Base-by-base conservation (phyloP, 2,888 invertebrate species). In the Mylabris sibirica region DNA sequence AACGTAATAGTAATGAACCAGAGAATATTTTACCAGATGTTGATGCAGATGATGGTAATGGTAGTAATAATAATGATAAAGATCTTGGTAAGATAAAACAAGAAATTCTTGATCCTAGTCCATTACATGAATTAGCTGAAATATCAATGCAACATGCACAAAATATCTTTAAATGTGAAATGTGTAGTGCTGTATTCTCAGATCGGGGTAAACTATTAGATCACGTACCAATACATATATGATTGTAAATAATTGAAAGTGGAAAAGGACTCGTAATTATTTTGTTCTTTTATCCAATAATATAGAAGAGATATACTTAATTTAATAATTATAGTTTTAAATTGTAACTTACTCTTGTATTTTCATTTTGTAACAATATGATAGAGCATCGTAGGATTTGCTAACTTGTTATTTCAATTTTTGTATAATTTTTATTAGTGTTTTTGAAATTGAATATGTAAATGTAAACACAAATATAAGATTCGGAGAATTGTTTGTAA, bases 201-300 rank as follows among this genome's bases (percentile, higher is more conserved):
- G 91, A 91, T 72, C 89, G 93, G 63, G 90, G 92, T 63, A 92
- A 93, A 74, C 84, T 92, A 59, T 85, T 94, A 72, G 87, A 92
- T 66, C 94, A 95, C 84, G 93, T 94, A 78, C 93, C 93, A 66
- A 90, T 94, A 81, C 94, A 95, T 83, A 94, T 95, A 85, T 92
- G 91, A 91, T 87, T 85, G 79, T 81, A 81, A 77, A 66, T 68
- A 22, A 34, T 11, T 24, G 12, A 57, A 17, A 20, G 49, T 12
- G 14, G 38, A 60, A 20, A 38, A 65, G 65, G n/a, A 34, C 30
- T 59, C 34, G 30, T 30, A n/a, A n/a, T n/a, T n/a, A 30, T 44
- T 65, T 65, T 26, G 53, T 60, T 61, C 8, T 35, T 20, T 24
- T 24, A 12, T 26, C 12, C 24, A 26, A 44, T n/a, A 6, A 44